Conservation (phyloP, 2,888 invertebrate genomes). For the Steromphala cineraria region DNA sequence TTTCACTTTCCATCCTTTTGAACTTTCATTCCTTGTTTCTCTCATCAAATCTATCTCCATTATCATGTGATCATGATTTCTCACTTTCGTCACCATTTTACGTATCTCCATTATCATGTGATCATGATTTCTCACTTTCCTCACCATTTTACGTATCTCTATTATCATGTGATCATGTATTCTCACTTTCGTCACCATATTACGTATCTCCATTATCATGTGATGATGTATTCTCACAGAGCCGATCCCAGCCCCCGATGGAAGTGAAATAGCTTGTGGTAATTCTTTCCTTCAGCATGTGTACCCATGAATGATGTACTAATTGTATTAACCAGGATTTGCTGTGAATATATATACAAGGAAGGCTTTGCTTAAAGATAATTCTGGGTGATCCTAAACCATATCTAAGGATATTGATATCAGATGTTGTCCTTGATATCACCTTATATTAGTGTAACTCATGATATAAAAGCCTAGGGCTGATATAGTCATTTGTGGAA, state of each 20-base stretch:
- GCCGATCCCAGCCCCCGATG: slow-evolving; percentile 78
- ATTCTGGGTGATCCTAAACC: too few relatives aligned
- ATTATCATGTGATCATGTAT: background rate
- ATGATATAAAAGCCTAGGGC: too few relatives aligned
- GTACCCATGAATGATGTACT: background rate
- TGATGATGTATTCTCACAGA: slow-evolving; percentile 67
- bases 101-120: background rate
- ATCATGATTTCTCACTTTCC: background rate
- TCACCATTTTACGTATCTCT: too few relatives aligned
- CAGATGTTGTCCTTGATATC: too few relatives aligned
- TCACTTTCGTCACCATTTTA: background rate
- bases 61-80: background rate
- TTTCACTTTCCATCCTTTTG: background rate
- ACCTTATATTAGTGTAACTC: too few relatives aligned
- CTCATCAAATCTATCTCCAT: background rate
- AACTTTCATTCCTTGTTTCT: background rate
- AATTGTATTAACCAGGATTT: background rate
- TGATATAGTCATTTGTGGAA: too few relatives aligned
- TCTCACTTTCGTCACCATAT: background rate
- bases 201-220: background rate
- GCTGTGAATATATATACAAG: background rate
- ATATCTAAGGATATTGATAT: too few relatives aligned
- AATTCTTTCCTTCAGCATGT: slow-evolving; percentile 61
- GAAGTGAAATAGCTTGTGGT: slow-evolving; percentile 79
- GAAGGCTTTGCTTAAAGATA: too few relatives aligned